phyloP scores from a whole-genome alignment of 37 sponge, comb jelly and placozoan species.

The Beroe ovata region DNA sequence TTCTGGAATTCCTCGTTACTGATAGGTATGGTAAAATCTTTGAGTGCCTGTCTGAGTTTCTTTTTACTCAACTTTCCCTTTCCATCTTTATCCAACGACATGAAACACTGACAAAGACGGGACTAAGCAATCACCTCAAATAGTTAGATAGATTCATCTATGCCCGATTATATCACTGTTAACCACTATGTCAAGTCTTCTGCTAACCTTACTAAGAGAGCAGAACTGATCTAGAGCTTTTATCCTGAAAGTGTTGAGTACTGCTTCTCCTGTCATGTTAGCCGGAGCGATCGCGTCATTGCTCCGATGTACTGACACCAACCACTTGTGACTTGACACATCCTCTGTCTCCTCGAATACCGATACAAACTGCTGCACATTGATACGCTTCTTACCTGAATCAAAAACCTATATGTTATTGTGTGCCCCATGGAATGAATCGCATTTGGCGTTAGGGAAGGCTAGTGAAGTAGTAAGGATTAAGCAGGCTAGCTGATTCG shows the following conservation, averaged over 20 bases:
- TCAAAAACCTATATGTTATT: too few species aligned
- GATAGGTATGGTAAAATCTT: conserved; percentile 47
- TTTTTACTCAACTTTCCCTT: conserved; percentile 50
- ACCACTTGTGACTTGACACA: conserved; percentile 63
- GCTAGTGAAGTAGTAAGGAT: too few species aligned
- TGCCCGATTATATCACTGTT: too few species aligned
- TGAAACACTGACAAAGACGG: conserved; percentile 61
- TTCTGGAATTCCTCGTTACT: conserved; percentile 64
- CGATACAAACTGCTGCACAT: conserved; percentile 61
- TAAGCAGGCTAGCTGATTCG: too few species aligned
- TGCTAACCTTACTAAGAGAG: conserved; percentile 55
- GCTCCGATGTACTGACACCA: conserved; percentile 19
- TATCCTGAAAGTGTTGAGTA: conserved; percentile 44
- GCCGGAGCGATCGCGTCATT: background rate
- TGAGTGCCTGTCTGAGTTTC: conserved; percentile 53
- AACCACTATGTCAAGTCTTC: too few species aligned
- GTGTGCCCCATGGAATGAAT: too few species aligned
- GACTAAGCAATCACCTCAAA: too few species aligned
- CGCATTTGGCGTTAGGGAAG: too few species aligned
- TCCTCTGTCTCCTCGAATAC: conserved; percentile 60
- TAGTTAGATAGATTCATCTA: too few species aligned
- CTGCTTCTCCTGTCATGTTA: conserved; percentile 40
- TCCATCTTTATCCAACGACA: conserved; percentile 47
- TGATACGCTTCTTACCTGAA: conserved; percentile 58
- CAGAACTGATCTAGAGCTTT: conserved; percentile 57